Evolutionary conservation across 2,888 invertebrate genomes (phyloP), one percentile per base, ranked within the genome.

Genomic region (Sisyra nigra): DNA sequence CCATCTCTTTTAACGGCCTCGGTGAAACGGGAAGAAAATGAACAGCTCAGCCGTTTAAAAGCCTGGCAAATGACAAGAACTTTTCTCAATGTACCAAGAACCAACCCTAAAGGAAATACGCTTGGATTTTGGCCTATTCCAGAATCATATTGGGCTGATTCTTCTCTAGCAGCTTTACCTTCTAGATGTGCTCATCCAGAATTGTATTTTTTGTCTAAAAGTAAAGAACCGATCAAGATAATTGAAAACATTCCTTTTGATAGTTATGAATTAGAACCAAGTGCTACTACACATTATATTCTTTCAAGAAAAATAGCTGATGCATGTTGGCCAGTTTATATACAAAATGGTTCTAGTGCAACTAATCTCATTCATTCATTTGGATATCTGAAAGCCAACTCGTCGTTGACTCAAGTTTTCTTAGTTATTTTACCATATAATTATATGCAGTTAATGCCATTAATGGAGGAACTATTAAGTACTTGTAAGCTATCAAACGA

Each of bases 121-220:
- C 80, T 84, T 41, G 94, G 96, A 24, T 94, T 92, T 65, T 99
- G 98, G 98, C 97, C 97, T 1, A 85, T 99, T 54, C 98, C 98
- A 0, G 98, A 99, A 65, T 85, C 91, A 0, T 99, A 92, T 63
- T 93, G 96, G 81, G 96, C 97, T 0, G 96, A 97, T 60, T 74
- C 85, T 1, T 85, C 80, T 53, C 83, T 87, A 44, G 81, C 84
- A 1, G 77, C 83, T 19, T 61, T 93, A 70, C 93, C 93, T 11
- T 84, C 93, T 1, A 74, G 96, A 42, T 80, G 87, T 42, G 94
- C 96, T 1, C 96, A 97, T 65, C 96, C 96, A 0, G 84, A 88
- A 51, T 80, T 98, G 2, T 89, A 89, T 62, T 94, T 96, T 56
- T 85, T 86, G 0, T 94, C 94, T 55, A 81, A 84, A 4, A 86